A percentile compares a stretch with the other conserved stretches of the same genome.
Conservation (phyloP, 1,140 invertebrate species). For the Ladona fulva region DNA sequence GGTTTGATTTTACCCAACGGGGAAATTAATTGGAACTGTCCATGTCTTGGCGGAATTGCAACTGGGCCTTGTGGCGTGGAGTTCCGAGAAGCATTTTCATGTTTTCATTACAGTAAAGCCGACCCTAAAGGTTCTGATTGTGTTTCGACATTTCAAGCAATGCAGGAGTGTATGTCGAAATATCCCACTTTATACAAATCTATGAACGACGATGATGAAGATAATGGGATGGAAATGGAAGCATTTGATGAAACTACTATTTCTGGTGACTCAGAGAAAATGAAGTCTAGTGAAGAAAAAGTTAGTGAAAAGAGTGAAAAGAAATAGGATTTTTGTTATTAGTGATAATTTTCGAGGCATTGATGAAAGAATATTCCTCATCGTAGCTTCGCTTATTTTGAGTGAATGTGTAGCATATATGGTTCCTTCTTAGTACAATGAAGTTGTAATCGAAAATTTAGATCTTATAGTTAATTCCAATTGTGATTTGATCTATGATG, state of each 20-base stretch:
- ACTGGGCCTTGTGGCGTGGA: slow-evolving; percentile 88
- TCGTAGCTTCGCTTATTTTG: too few relatives aligned
- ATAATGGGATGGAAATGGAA: slow-evolving; percentile 37
- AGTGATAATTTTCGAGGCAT: too few relatives aligned
- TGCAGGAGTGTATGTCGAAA: slow-evolving; percentile 86
- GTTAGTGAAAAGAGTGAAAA: too few relatives aligned
- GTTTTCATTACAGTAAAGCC: slow-evolving; percentile 76
- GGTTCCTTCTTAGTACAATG: background rate
- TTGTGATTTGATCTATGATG: too few relatives aligned
- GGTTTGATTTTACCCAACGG: slow-evolving; percentile 80
- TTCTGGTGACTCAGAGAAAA: too few relatives aligned
- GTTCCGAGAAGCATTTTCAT: slow-evolving; percentile 89
- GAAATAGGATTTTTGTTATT: too few relatives aligned
- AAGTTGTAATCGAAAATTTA: too few relatives aligned
- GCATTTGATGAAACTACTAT: background rate
- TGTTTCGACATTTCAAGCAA: slow-evolving; percentile 76
- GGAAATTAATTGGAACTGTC: slow-evolving; percentile 94
- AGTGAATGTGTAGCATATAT: too few relatives aligned
- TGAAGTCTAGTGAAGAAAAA: too few relatives aligned
- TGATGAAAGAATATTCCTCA: too few relatives aligned
- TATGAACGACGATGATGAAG: slow-evolving; percentile 38
- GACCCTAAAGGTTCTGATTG: slow-evolving; percentile 70
- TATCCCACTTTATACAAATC: slow-evolving; percentile 75
- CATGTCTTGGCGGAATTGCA: slow-evolving; percentile 91
- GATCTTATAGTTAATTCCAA: too few relatives aligned